These are phyloP conservation scores for Danaus chrysippus DNA, from an alignment of 2,888 invertebrate genomes.

Conservation along the genomic window DNA sequence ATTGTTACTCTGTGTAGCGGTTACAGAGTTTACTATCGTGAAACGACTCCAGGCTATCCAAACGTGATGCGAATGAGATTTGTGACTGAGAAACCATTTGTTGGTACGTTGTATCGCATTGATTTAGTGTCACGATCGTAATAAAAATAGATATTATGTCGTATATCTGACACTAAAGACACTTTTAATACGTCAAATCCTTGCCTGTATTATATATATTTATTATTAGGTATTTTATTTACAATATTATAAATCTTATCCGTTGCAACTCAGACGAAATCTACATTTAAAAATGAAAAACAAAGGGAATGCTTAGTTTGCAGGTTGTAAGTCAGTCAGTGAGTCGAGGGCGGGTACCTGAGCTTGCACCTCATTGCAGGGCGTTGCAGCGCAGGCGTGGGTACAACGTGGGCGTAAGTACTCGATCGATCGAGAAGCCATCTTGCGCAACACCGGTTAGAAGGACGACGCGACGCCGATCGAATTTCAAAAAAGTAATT, in stretches of 20 bases:
- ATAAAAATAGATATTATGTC: constrained; percentile 21
- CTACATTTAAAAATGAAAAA: background rate
- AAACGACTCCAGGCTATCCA: constrained; percentile 37
- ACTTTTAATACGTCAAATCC: background rate
- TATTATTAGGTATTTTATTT: background rate
- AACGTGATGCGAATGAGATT: constrained; percentile 50
- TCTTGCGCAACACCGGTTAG: constrained; percentile 63
- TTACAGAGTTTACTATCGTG: constrained; percentile 45
- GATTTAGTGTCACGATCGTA: constrained; percentile 31
- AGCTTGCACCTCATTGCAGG: constrained; percentile 40
- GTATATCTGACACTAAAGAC: constrained; percentile 11
- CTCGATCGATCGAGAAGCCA: constrained; percentile 72
- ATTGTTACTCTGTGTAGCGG: constrained; percentile 42
- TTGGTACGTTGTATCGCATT: constrained; percentile 38
- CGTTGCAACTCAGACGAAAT: background rate
- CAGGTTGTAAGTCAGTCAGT: constrained; percentile 17
- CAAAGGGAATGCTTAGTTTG: constrained; percentile 5
- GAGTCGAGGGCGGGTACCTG: constrained; percentile 33
- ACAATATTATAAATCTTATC: background rate
- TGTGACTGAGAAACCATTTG: constrained; percentile 47
- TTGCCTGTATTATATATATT: background rate
- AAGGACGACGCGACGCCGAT: constrained; percentile 37
- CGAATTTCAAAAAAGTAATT: constrained; percentile 29
- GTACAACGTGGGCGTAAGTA: constrained; percentile 61
- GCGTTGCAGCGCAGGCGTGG: constrained; percentile 74